Evolutionary conservation across 1,140 invertebrate species (phyloP).

Genomic region (Drosophila miranda): DNA sequence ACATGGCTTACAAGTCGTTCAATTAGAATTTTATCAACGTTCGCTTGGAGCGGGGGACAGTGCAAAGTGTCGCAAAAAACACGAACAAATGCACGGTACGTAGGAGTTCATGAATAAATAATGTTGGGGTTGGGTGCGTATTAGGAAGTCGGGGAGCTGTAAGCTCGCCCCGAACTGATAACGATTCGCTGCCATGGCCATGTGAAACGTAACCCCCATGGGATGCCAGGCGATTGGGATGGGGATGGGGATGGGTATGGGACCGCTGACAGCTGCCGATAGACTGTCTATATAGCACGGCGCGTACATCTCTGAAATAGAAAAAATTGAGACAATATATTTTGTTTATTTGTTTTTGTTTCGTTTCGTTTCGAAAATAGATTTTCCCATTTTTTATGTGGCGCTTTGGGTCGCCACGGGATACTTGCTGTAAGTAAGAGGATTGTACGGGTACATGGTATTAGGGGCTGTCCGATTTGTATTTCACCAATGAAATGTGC

Average conservation of each 20-base stretch:
- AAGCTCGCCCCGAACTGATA: constrained; percentile 18
- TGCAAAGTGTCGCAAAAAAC: constrained; percentile 54
- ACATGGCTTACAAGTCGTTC: constrained; percentile 20
- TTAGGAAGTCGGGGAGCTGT: constrained; percentile 57
- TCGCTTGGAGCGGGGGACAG: constrained; percentile 16
- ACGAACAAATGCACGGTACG: constrained; percentile 49
- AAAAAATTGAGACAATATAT: too few species aligned
- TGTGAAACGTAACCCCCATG: constrained; percentile 31
- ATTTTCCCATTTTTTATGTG: constrained; percentile 58
- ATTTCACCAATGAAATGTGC: constrained; percentile 65
- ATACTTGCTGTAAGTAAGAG: constrained; percentile 29
- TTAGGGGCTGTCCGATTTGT: constrained; percentile 57
- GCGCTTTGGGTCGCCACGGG: constrained; percentile 28
- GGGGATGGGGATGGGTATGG: not conserved
- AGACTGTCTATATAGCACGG: constrained; percentile 3
- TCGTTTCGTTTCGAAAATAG: constrained; percentile 43
- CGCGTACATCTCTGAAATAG: too few species aligned
- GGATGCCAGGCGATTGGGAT: not conserved
- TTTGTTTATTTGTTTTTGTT: not conserved
- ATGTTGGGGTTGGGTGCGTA: constrained; percentile 56
- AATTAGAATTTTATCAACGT: constrained; percentile 72
- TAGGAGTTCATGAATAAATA: constrained; percentile 51
- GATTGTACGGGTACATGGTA: constrained; percentile 26
- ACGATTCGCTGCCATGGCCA: constrained; percentile 7
- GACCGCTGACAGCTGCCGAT: constrained; percentile 10